A percentile compares a stretch with the other conserved stretches of the same genome.
Evolutionary conservation across 30 jellyfish, hydroid and myxozoan species (phyloP).

Genomic region (Mastigias papua): DNA sequence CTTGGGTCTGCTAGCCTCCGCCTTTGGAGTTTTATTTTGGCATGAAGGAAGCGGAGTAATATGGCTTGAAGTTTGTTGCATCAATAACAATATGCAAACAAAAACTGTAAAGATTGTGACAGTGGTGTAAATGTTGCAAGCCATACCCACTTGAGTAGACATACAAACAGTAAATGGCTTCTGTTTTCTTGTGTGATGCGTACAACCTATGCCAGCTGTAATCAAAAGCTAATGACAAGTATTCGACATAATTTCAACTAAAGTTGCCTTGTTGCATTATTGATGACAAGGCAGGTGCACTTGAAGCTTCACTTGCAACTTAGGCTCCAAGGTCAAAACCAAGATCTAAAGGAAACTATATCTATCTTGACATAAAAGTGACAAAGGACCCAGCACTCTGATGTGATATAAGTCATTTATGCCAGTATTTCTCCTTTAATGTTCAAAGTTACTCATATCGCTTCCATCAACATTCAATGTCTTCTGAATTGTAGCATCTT

Average conservation of each 20-base stretch:
- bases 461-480: no score
- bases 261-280: neutral
- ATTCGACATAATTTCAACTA: neutral
- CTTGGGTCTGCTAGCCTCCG: neutral
- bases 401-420: no score
- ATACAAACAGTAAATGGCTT: neutral
- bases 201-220: neutral
- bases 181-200: neutral
- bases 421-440: no score
- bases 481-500: no score
- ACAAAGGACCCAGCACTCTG: no score
- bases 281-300: neutral
- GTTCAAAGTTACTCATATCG: no score
- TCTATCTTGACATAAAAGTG: no score
- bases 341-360: no score
- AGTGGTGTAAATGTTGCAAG: neutral
- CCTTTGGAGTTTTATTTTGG: slow-evolving; percentile 2
- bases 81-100: neutral
- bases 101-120: neutral
- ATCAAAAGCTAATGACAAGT: neutral
- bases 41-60: slow-evolving; percentile 11
- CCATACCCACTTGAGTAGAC: neutral
- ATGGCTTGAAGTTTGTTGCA: slow-evolving; percentile 9
- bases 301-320: no score
- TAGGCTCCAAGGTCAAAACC: no score